A percentile compares a stretch with the other conserved stretches of the same genome.
Conservation (phyloP, 2,888 invertebrate genomes). For the Physocephala rufipes region DNA sequence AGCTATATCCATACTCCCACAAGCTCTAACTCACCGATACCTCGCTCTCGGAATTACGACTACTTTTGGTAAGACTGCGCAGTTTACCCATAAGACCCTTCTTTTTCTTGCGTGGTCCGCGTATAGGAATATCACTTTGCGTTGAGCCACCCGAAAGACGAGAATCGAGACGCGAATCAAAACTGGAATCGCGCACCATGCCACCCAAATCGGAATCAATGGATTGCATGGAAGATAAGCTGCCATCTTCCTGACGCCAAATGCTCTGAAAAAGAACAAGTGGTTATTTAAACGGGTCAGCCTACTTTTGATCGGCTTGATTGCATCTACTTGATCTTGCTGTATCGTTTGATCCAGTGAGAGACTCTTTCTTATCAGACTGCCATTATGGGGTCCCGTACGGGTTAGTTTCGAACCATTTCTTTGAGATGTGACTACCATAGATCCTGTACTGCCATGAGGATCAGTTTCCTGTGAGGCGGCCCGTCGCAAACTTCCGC, state of each 20-base stretch:
- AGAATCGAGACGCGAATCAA: slow-evolving; percentile 73
- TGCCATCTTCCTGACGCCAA: slow-evolving; percentile 86
- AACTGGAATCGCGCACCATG: slow-evolving; percentile 76
- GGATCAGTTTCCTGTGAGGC: slow-evolving; percentile 75
- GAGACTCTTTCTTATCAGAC: slow-evolving; percentile 75
- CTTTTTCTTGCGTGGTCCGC: slow-evolving; percentile 76
- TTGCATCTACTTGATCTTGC: slow-evolving; percentile 62
- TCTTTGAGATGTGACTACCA: slow-evolving; percentile 59
- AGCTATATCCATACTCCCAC: background rate
- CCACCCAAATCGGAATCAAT: slow-evolving; percentile 75
- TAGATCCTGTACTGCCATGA: slow-evolving; percentile 65
- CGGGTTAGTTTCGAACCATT: slow-evolving; percentile 60
- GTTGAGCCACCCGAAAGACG: slow-evolving; percentile 85
- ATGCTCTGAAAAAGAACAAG: slow-evolving; percentile 69
- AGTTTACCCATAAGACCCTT: slow-evolving; percentile 85
- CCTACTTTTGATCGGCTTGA: background rate
- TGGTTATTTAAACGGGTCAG: background rate
- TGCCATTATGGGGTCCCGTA: slow-evolving; percentile 66
- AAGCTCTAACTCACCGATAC: slow-evolving; percentile 57
- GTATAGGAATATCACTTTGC: slow-evolving; percentile 78
- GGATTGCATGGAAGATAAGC: slow-evolving; percentile 84
- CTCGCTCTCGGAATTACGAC: slow-evolving; percentile 67
- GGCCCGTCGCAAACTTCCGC: slow-evolving; percentile 65
- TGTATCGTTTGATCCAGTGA: slow-evolving; percentile 75
- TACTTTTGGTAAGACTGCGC: slow-evolving; percentile 84